phyloP scores from a whole-genome alignment of 2,797 vertebrate species.

The Dryobates pubescens region DNA sequence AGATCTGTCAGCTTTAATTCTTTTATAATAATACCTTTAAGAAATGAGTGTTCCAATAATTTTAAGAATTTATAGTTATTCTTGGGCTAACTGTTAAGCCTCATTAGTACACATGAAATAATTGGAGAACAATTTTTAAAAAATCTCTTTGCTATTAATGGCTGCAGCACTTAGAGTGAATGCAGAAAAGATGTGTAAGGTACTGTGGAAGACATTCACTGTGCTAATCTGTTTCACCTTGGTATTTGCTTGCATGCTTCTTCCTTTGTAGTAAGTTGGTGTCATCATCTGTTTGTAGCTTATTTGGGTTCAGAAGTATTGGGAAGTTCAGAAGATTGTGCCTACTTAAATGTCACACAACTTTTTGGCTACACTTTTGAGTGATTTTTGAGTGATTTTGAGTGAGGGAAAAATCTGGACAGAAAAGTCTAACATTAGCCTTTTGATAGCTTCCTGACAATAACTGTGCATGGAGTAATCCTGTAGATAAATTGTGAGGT shows the following conservation, averaged over 20 bases:
- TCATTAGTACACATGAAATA: neutral
- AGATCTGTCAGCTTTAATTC: neutral
- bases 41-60: neutral
- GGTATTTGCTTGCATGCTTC: neutral
- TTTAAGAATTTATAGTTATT: neutral
- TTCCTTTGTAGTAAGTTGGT: neutral
- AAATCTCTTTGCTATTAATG: neutral
- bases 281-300: accelerated
- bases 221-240: neutral
- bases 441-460: neutral
- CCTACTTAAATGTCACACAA: accelerated
- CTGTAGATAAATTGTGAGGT: neutral
- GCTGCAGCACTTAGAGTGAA: neutral
- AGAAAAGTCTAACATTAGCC: neutral
- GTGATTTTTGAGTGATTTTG: neutral
- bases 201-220: neutral
- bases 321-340: neutral
- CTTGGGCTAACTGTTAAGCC: neutral
- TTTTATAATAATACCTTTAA: neutral
- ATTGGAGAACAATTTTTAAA: neutral
- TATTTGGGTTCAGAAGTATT: neutral
- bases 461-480: neutral
- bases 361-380: neutral
- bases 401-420: neutral
- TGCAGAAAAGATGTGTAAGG: neutral